Evolutionary conservation across 2,113 vertebrate species (phyloP).

Genomic region (Gymnobelideus leadbeateri): DNA sequence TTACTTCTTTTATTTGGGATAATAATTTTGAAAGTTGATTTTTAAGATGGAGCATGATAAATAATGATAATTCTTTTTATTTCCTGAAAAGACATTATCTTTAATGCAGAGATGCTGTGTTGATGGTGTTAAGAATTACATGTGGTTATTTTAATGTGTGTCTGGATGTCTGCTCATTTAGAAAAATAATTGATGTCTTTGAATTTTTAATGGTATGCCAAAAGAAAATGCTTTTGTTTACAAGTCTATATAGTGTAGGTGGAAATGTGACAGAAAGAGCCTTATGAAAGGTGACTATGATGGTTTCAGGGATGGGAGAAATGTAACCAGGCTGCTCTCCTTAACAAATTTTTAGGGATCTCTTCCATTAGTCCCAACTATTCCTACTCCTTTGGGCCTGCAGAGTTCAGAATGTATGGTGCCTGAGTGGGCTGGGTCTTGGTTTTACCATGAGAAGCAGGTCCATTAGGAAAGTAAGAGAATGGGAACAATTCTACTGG

Average conservation of each 20-base stretch:
- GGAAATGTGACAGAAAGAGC: not conserved
- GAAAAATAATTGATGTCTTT: slow-evolving; percentile 37
- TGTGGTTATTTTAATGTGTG: slow-evolving; percentile 32
- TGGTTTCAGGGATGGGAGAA: not conserved
- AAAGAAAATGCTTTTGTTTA: not conserved
- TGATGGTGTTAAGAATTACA: not conserved
- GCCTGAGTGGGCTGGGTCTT: not conserved
- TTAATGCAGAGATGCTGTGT: slow-evolving; percentile 1
- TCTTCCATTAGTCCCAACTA: not conserved
- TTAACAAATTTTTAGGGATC: not conserved
- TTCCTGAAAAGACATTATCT: not conserved
- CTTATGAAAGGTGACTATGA: not conserved
- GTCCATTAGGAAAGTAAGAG: not conserved
- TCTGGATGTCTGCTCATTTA: slow-evolving; percentile 29
- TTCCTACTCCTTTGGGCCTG: not conserved
- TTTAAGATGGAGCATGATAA: slow-evolving; percentile 11
- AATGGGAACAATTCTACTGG: not conserved
- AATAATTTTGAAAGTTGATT: slow-evolving; percentile 50
- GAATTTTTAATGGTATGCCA: not conserved
- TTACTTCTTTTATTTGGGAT: slow-evolving; percentile 21
- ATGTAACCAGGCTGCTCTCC: not conserved
- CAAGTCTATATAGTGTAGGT: not conserved
- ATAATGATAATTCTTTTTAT: slow-evolving; percentile 24
- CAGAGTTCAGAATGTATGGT: not conserved
- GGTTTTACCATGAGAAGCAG: not conserved